Base-by-base conservation (phyloP, 1,140 invertebrate species). In the Hermetia illucens region DNA sequence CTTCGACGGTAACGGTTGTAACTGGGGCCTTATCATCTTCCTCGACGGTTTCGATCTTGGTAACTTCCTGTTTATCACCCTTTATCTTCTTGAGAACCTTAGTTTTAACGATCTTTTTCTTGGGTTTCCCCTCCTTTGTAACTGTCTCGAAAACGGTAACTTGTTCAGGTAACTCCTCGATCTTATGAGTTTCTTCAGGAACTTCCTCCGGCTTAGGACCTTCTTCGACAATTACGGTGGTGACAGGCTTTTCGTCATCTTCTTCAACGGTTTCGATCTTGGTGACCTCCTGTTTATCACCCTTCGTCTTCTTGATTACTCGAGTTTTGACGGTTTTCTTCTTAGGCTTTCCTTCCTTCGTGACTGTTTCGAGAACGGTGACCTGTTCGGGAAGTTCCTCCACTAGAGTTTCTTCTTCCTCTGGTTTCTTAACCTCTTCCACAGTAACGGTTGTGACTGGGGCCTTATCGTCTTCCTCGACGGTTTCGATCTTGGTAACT, bases 251-350 rank as follows among this genome's bases (percentile, higher is more conserved):
- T 39, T 62, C 53, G 17, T 58, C 54, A 5, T 63, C 55, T 42
- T 68, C 61, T 44, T 66, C 60, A 3, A 64, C 46, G 0, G 60
- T 64, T 30, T 65, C 57, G 25, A 64, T 63, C 31, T 58, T 55
- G 1, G 53, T 64, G 2, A 62, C 44, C 44, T 61, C 53, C 47
- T 66, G 44, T n/a, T 53, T 56, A 2, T 53, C 50, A 4, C 57
- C 62, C 21, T 52, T 61, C 1, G 57, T 43, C 44, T 58, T 64
- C 35, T 60, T 56, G 5, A 57, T 55, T 0, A 59, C 42, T 1
- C 54, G 53, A 15, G 60, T 61, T 8, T 51, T 58, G 0, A 50
- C 50, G 10, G 54, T 55, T n/a, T 48, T 53, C 18, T 40, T 42
- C n/a, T 43, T 47, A 0, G 41, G 42, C 8, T n/a, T 44, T 3